Percentiles rank a stretch among this genome's conserved stretches.
Evolutionary conservation across 2,888 invertebrate genomes (phyloP).

Genomic region (Sinotaia quadrata): DNA sequence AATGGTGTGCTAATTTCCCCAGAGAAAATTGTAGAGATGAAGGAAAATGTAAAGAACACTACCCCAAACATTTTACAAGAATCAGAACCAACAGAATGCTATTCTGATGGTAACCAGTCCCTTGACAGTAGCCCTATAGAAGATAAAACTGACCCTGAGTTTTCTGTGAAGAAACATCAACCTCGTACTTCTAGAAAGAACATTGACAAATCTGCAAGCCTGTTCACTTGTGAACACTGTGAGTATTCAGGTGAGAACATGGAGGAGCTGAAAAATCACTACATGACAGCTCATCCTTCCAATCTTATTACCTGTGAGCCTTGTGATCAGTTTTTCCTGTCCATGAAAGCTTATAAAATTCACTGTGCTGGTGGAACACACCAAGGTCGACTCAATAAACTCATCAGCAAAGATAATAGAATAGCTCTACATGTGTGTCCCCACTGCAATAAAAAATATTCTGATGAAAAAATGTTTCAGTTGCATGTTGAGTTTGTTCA

Average conservation of each 20-base stretch:
- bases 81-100: not conserved
- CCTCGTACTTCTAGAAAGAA: not conserved
- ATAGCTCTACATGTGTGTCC: slow-evolving; percentile 50
- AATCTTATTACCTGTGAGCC: slow-evolving; percentile 56
- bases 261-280: slow-evolving; percentile 60
- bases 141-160: not conserved
- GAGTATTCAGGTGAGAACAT: slow-evolving; percentile 39
- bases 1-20: not conserved
- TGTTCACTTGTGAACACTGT: slow-evolving; percentile 9
- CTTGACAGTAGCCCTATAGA: not conserved
- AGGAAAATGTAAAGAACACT: not conserved
- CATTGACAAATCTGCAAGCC: not conserved
- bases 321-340: slow-evolving; percentile 60
- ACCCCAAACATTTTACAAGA: not conserved
- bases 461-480: slow-evolving; percentile 55
- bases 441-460: slow-evolving; percentile 60
- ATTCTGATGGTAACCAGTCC: not conserved
- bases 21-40: slow-evolving; percentile 3
- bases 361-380: slow-evolving; percentile 58
- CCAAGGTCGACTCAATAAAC: slow-evolving; percentile 51
- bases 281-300: slow-evolving; percentile 55
- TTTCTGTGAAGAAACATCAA: not conserved
- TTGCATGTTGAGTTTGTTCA: slow-evolving; percentile 63
- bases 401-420: slow-evolving; percentile 32
- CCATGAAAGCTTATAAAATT: slow-evolving; percentile 54